phyloP scores from a whole-genome alignment of 35 echinoderm and acorn worm species.

The Holothuria glaberrima region DNA sequence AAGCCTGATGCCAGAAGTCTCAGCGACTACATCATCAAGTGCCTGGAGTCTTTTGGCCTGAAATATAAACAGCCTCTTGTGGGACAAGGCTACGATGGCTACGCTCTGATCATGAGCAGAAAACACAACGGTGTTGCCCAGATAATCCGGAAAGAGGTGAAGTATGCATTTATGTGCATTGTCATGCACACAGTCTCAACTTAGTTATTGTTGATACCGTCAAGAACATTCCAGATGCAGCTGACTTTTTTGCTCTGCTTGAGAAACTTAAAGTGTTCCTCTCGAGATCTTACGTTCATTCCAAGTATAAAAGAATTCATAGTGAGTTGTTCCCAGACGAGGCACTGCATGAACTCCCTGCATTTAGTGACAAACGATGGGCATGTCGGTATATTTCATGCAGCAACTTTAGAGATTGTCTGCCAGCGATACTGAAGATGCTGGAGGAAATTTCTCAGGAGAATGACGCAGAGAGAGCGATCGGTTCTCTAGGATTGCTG shows the following conservation, averaged over 20 bases:
- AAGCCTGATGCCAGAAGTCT: constrained; percentile 56
- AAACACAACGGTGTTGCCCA: constrained; percentile 7
- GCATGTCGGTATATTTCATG: background rate
- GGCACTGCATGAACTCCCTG: background rate
- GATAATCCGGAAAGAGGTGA: background rate
- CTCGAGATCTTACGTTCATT: constrained; percentile 3
- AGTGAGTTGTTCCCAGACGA: constrained; percentile 4
- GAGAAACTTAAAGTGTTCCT: constrained; percentile 30
- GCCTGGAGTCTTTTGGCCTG: constrained; percentile 36
- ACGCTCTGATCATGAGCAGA: constrained; percentile 8
- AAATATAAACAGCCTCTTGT: constrained; percentile 26
- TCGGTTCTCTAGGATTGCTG: constrained; percentile 18
- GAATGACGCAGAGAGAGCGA: constrained; percentile 23
- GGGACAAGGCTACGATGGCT: constrained; percentile 45
- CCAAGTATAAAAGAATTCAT: background rate
- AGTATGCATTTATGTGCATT: constrained; percentile 44
- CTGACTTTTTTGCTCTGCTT: constrained; percentile 49
- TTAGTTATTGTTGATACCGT: constrained; percentile 43
- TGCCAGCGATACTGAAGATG: constrained; percentile 15
- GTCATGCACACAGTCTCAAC: constrained; percentile 5
- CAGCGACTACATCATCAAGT: constrained; percentile 18
- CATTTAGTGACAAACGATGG: constrained; percentile 1
- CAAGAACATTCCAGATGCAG: constrained; percentile 45
- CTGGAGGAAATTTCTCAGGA: constrained; percentile 21
- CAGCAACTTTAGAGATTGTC: background rate